phyloP scores from a whole-genome alignment of 2,888 invertebrate species.

The Crocallis elinguaria region DNA sequence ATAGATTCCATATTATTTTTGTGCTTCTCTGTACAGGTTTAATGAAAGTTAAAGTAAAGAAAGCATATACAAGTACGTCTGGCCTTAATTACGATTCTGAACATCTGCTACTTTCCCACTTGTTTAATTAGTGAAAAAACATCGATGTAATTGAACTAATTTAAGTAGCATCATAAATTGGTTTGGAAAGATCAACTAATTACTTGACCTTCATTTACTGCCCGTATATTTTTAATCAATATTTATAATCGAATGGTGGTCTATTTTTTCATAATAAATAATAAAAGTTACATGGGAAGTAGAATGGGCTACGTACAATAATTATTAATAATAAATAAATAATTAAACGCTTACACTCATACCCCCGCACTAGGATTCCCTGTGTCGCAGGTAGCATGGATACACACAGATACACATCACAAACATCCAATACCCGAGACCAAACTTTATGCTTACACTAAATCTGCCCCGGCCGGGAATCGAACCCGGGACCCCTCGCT shows the following conservation, averaged over 20 bases:
- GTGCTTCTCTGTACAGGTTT: neutral
- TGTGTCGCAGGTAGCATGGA: too few relatives aligned
- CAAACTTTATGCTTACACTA: too few relatives aligned
- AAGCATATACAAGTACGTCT: slow-evolving; percentile 31
- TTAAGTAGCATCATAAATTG: neutral
- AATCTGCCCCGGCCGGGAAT: too few relatives aligned
- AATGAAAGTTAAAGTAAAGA: slow-evolving; percentile 17
- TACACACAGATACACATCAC: too few relatives aligned
- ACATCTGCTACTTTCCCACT: slow-evolving; percentile 48
- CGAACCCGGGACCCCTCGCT: too few relatives aligned
- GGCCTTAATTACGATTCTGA: slow-evolving; percentile 61
- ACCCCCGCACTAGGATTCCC: too few relatives aligned
- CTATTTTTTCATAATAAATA: neutral
- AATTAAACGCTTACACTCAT: too few relatives aligned
- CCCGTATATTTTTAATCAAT: slow-evolving; percentile 7
- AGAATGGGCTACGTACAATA: too few relatives aligned
- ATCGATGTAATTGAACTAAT: slow-evolving; percentile 5
- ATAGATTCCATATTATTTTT: neutral
- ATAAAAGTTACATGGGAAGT: too few relatives aligned
- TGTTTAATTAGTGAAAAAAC: slow-evolving; percentile 31
- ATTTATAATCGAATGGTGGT: neutral
- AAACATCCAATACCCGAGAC: too few relatives aligned
- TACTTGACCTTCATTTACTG: slow-evolving; percentile 6
- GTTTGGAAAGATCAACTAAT: slow-evolving; percentile 11
- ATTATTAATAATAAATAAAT: too few relatives aligned